Evolutionary conservation across 2,797 vertebrate species (phyloP).

Genomic region (Onychomys arenicola): DNA sequence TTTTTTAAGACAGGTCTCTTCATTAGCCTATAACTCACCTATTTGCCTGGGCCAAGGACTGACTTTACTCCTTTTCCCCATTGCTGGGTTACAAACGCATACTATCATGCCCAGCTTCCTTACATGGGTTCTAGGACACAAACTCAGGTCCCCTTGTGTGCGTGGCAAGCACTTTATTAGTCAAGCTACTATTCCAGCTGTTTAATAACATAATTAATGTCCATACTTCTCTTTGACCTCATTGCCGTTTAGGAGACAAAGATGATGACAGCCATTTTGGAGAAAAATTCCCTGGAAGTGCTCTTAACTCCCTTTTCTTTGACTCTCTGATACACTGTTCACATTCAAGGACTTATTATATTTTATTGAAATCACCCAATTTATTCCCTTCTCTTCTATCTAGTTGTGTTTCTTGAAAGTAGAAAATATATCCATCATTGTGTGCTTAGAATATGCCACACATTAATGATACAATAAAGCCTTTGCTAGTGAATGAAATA

Average conservation of each 20-base stretch:
- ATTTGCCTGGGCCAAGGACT: neutral
- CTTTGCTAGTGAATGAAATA: neutral
- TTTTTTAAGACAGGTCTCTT: neutral
- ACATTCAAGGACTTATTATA: neutral
- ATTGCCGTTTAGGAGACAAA: neutral
- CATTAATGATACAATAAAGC: neutral
- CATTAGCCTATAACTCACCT: neutral
- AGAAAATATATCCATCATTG: neutral
- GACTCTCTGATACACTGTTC: neutral
- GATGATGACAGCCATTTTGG: neutral
- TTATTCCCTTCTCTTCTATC: neutral
- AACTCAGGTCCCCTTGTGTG: neutral
- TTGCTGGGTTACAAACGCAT: neutral
- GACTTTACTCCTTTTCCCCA: neutral
- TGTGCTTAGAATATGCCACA: neutral
- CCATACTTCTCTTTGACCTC: neutral
- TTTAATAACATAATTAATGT: neutral
- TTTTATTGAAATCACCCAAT: neutral
- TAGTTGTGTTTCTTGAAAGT: neutral
- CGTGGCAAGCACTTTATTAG: neutral
- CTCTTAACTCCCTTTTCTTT: neutral
- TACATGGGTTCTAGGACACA: neutral
- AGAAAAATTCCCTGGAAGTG: neutral
- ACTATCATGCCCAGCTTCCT: neutral
- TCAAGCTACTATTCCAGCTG: neutral